Base-by-base conservation (phyloP, 2,113 vertebrate genomes). In the Lates calcarifer region DNA sequence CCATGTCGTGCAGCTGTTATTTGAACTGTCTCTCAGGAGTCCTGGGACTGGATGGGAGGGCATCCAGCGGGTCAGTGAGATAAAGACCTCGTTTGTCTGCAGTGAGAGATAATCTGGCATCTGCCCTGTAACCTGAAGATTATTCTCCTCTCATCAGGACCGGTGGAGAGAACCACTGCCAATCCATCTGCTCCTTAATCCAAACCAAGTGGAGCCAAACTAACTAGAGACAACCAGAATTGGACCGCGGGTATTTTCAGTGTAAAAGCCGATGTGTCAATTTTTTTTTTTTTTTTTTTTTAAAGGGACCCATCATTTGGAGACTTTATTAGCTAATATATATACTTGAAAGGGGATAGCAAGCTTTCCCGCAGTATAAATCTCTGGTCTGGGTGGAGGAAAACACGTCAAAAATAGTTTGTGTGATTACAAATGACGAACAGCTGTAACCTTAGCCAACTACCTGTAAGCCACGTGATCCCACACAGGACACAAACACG, bases 81-180 rank as follows among this genome's bases (percentile, higher is more conserved):
- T 87, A 77, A 87, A 86, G 70, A 74, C 31, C 14, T 72, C 53
- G 26, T 47, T 82, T 65, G 67, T 81, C 53, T 82, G 88, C 57
- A 57, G 26, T 6, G 69, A 77, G 77, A 82, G 85, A 88, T 92
- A 82, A 92, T 92, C 89, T 89, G 83, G 77, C 81, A 82, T 90
- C 84, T 89, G 85, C 31, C 78, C 74, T 72, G 70, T 74, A 93
- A 93, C 90, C 88, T 92, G 91, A 92, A 92, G 92, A 93, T 94
- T 94, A 92, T 84, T 87, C 74, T 79, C 51, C 49, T 82, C 86
- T 92, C 89, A 92, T 92, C 89, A 79, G 86, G 82, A 93, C 86
- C 79, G 53, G 73, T 84, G 77, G 63, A 78, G 61, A 74, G 80
- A 78, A 76, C 37, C 39, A 24, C 71, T 84, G 86, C 87, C 87